Evolutionary conservation across 1,140 invertebrate genomes (phyloP).

Genomic region (Pseudomyrmex cubaensis): DNA sequence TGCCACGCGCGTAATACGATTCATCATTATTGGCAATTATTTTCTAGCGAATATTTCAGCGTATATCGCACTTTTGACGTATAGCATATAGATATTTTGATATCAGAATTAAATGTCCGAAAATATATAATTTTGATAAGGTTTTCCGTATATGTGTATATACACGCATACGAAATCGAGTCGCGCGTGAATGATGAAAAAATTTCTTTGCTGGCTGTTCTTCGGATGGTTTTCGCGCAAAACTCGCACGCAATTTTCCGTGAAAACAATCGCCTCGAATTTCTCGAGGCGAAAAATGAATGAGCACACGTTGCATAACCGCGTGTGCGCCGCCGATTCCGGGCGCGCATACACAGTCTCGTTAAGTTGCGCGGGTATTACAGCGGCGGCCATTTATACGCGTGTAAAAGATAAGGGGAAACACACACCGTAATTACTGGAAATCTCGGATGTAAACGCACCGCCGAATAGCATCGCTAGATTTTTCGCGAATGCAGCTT

Average conservation of each 20-base stretch:
- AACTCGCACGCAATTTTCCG: neutral
- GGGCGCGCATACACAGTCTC: slow-evolving; percentile 20
- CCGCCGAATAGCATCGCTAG: neutral
- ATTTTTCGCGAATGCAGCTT: slow-evolving; percentile 37
- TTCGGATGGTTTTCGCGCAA: neutral
- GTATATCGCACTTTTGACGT: neutral
- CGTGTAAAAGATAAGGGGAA: slow-evolving; percentile 33
- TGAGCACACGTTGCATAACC: neutral
- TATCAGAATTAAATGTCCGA: neutral
- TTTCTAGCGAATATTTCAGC: neutral
- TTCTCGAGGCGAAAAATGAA: slow-evolving; percentile 31
- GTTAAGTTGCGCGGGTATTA: slow-evolving; percentile 37
- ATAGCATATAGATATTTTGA: neutral
- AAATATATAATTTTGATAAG: neutral
- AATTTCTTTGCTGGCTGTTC: no score
- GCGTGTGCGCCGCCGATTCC: neutral
- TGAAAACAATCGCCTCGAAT: slow-evolving; percentile 23
- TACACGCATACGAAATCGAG: no score
- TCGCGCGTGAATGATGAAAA: no score
- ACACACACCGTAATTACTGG: slow-evolving; percentile 32
- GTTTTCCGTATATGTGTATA: neutral
- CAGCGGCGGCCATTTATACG: neutral
- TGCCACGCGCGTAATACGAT: neutral
- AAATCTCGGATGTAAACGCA: slow-evolving; percentile 22
- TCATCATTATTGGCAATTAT: neutral